A percentile compares a stretch with the other conserved stretches of the same genome.
Conservation (phyloP, 2,113 vertebrate genomes). For the Tonatia bakeri region DNA sequence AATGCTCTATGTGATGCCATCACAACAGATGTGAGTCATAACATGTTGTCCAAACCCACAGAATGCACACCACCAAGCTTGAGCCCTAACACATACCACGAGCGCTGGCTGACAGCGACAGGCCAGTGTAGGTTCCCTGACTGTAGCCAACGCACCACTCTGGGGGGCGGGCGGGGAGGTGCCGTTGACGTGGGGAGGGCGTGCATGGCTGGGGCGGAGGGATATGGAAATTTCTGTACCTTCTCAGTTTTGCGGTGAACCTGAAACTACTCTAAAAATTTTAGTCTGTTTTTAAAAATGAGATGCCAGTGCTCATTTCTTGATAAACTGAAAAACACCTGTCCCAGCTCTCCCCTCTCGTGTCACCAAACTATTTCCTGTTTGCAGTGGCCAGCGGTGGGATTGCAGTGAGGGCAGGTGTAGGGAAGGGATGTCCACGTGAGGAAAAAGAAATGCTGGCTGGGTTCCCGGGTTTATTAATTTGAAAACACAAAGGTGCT, state of each 20-base stretch:
- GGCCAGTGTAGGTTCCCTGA: background rate
- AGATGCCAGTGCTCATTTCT: background rate
- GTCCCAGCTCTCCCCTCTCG: background rate
- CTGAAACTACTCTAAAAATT: background rate
- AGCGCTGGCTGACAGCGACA: background rate
- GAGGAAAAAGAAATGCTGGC: background rate
- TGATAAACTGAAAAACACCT: background rate
- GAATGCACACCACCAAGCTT: background rate
- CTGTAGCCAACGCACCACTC: background rate
- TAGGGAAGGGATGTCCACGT: background rate
- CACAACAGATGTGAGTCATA: background rate
- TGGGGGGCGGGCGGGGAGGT: no score
- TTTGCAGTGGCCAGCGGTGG: background rate
- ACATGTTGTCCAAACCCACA: background rate
- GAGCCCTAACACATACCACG: background rate
- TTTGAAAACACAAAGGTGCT: background rate
- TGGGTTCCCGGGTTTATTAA: background rate
- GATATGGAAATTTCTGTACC: background rate
- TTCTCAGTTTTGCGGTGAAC: background rate
- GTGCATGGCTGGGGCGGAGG: background rate
- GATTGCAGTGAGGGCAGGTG: background rate
- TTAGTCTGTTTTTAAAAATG: background rate
- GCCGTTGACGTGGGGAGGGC: background rate
- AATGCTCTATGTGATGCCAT: background rate
- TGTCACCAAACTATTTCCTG: background rate